These are phyloP conservation scores for Escarpia spicata DNA, from an alignment of 2,888 invertebrate genomes.

Conservation along the genomic window DNA sequence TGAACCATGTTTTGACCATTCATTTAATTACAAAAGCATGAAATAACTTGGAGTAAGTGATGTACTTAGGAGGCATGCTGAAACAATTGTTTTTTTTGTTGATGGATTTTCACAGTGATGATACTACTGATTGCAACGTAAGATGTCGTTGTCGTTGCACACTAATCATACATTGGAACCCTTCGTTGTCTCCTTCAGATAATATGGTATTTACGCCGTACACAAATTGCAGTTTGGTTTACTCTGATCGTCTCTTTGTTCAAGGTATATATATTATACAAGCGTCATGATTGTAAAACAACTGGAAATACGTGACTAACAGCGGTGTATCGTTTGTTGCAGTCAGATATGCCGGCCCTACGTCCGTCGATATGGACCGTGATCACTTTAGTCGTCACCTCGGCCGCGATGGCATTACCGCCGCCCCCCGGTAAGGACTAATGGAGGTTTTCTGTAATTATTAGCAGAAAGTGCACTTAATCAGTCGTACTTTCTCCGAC, in stretches of 20 bases:
- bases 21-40: too few relatives aligned
- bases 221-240: neutral
- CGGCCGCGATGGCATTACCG: neutral
- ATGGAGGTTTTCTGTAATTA: too few relatives aligned
- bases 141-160: neutral
- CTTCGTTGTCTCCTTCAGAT: neutral
- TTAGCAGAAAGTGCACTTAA: too few relatives aligned
- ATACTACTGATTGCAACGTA: too few relatives aligned
- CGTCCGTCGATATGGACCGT: neutral
- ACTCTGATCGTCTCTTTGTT: neutral
- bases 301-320: neutral
- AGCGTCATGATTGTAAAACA: neutral
- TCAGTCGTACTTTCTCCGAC: too few relatives aligned
- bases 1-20: too few relatives aligned
- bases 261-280: neutral
- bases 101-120: too few relatives aligned
- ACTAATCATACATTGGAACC: neutral
- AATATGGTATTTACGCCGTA: neutral
- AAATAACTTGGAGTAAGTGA: too few relatives aligned
- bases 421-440: neutral
- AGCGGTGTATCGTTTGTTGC: neutral
- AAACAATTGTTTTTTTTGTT: too few relatives aligned
- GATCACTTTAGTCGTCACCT: neutral
- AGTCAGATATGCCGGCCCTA: neutral
- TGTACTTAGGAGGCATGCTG: too few relatives aligned